Evolutionary conservation across 2,888 invertebrate genomes (phyloP), one percentile per base, ranked within the genome.

Genomic region (Lymantria monacha): DNA sequence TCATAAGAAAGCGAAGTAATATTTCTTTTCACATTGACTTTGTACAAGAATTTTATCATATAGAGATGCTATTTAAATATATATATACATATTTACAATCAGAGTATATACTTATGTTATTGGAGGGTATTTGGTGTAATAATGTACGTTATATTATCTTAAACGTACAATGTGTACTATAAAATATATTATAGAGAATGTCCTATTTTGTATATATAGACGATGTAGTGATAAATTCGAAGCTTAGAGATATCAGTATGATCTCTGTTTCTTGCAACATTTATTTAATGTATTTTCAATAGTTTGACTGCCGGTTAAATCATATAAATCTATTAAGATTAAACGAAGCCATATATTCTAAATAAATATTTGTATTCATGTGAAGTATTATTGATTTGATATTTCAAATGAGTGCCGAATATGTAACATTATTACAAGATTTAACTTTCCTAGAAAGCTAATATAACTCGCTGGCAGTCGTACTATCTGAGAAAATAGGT

Each of bases 191-290:
- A 49, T 59, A 63, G 57, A 65, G 47, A 45, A 59, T 51, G 42
- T 59, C 60, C 58, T 63, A 65, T 69, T 66, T 66, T 69, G 71
- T 73, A 63, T 77, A 76, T 69, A 70, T 73, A 69, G 74, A 75
- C 46, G 70, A 71, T 58, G 53, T 67, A 63, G 50, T 64, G 46
- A 58, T 61, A 51, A 49, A 51, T 15, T 49, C 22, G 40, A 44
- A 57, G 53, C 47, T 46, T 52, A 41, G 53, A 68, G 57, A 56
- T 57, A 51, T 60, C 50, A 40, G 48, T 56, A 53, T 59, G 61
- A 64, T 68, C 66, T 70, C 63, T 67, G 42, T 63, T 50, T 58
- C 51, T 65, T 61, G 46, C 59, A 57, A 63, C 57, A 49, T 46
- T 59, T 59, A 60, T 61, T 65, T 54, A 63, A 59, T 53, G 31